These are phyloP conservation scores for Coccyzus lansbergi DNA, from an alignment of 2,797 vertebrate species.

Conservation along the genomic window DNA sequence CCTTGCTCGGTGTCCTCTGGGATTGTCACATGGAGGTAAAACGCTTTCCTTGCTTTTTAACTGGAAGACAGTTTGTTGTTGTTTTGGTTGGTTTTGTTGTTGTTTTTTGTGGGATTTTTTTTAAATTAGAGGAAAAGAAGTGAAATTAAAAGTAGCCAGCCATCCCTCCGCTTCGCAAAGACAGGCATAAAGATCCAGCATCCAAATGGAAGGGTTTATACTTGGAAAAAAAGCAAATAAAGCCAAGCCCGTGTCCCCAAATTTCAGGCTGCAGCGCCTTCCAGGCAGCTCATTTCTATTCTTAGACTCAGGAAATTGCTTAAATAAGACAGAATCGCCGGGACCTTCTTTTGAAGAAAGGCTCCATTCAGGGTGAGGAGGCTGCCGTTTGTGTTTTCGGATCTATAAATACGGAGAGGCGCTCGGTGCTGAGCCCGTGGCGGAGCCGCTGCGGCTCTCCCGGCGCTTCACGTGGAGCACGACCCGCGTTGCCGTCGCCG, in stretches of 20 bases:
- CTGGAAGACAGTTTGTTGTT: neutral
- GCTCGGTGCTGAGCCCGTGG: constrained; percentile 38
- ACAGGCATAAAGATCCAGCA: constrained; percentile 42
- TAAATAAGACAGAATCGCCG: constrained; percentile 72
- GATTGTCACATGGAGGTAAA: constrained; percentile 56
- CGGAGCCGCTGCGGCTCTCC: constrained; percentile 63
- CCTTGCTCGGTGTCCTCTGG: constrained; percentile 38
- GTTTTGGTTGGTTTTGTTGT: too few species aligned
- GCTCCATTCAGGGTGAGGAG: constrained; percentile 72
- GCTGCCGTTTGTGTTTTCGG: constrained; percentile 30
- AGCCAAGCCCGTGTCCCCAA: constrained; percentile 61
- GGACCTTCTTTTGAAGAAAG: constrained; percentile 71
- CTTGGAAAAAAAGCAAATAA: constrained; percentile 43
- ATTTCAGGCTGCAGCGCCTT: constrained; percentile 72
- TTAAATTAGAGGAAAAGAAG: neutral
- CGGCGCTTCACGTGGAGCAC: constrained; percentile 40
- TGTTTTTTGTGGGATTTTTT: too few species aligned
- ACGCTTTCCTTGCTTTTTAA: constrained; percentile 14
- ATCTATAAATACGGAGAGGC: constrained; percentile 49
- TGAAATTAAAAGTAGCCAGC: constrained; percentile 51
- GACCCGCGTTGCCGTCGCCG: neutral
- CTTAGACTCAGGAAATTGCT: constrained; percentile 80
- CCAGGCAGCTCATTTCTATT: constrained; percentile 74
- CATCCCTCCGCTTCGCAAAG: constrained; percentile 35
- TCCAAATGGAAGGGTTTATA: constrained; percentile 54